Base-by-base conservation (phyloP, 2,797 vertebrate genomes). In the Lophius americanus region DNA sequence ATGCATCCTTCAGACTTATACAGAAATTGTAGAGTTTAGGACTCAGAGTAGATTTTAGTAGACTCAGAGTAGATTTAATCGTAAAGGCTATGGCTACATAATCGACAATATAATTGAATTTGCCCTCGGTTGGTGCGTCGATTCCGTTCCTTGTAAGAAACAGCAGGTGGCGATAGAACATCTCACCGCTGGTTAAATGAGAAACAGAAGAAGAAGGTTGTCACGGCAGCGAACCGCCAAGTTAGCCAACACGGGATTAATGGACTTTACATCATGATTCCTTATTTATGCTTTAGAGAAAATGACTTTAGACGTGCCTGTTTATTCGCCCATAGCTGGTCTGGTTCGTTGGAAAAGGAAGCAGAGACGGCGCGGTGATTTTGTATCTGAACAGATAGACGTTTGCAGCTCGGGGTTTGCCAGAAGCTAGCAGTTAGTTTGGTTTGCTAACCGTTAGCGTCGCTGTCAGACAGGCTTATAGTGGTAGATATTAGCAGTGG, bases 171-270 rank as follows among this genome's bases (percentile, higher is more conserved):
- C 41, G 41, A 9, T 42, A 6, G 10, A 9, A 9, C 7, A 10
- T 6, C 9, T 42, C 6, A 42, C 9, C 7, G 9, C 41, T 9
- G 9, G 41, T 42, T 42, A 42, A 42, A 42, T 9, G 3, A 6
- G 7, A 42, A 9, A 9, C 9, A 8, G 41, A 42, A 42, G 41
- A 42, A 42, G 41, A 42, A 42, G 41, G 41, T 42, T 42, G 41
- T 42, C 41, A 42, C 5, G 41, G 76, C 63, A 88, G 79, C 76
- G 14, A 60, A 62, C 14, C 47, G 47, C n/a, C 39, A 47, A 54
- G 64, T 48, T 43, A 67, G 67, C 80, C 60, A 60, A 51, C 67
- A 44, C n/a, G 3, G 64, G 70, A 81, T 86, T 85, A 79, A 36
- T 7, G 47, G 56, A 71, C 35, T 54, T 64, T 3, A 38, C 8